These are phyloP conservation scores for Bombylius discolor DNA, from an alignment of 2,888 invertebrate species.

Conservation along the genomic window DNA sequence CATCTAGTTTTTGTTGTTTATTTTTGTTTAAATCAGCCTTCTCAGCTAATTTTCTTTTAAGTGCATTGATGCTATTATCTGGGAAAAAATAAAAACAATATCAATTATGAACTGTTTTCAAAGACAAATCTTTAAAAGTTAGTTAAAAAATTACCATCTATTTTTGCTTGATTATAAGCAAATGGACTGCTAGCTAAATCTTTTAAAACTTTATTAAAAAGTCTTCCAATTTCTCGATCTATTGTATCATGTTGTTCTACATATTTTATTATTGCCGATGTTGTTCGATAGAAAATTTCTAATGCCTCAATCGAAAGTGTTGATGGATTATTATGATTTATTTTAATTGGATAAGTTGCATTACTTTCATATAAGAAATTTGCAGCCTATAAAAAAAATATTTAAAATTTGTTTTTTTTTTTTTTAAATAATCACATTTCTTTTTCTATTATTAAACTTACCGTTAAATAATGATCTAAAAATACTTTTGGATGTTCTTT, in stretches of 20 bases:
- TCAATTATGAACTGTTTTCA: background rate
- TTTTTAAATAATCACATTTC: no score
- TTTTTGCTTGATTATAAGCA: conserved; percentile 37
- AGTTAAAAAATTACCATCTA: conserved; percentile 24
- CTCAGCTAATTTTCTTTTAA: conserved; percentile 23
- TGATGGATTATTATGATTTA: conserved; percentile 72
- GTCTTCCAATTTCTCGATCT: conserved; percentile 45
- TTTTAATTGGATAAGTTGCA: conserved; percentile 74
- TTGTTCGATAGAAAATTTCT: conserved; percentile 73
- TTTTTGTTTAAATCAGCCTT: conserved; percentile 19
- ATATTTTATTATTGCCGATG: conserved; percentile 79
- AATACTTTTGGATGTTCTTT: conserved; percentile 59
- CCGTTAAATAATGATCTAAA: conserved; percentile 65
- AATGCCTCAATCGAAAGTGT: conserved; percentile 77
- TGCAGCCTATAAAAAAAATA: conserved; percentile 45
- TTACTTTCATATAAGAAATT: conserved; percentile 63
- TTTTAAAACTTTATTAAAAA: conserved; percentile 40
- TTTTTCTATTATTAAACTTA: conserved; percentile 19
- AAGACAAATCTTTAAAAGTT: background rate
- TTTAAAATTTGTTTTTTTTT: no score
- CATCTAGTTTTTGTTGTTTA: conserved; percentile 16
- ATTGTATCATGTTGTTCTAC: conserved; percentile 59
- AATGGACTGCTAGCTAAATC: conserved; percentile 39
- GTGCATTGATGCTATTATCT: conserved; percentile 20
- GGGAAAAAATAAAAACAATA: background rate